These are phyloP conservation scores for Lamellibrachia satsuma DNA, from an alignment of 2,888 invertebrate species.

Conservation along the genomic window DNA sequence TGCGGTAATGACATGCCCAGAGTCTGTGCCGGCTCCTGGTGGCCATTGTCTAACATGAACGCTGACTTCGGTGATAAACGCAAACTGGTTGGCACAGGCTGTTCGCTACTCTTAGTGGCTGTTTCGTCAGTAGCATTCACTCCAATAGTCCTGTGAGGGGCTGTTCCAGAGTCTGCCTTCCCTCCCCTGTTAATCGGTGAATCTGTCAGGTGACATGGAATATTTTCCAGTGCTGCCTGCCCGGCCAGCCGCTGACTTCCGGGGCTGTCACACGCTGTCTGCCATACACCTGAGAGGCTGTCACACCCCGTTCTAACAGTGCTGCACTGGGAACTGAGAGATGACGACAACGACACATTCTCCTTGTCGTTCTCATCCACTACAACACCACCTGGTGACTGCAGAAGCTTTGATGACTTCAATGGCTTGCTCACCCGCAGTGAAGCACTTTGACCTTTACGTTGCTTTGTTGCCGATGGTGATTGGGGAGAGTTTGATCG, in stretches of 20 bases:
- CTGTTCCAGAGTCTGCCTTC: neutral
- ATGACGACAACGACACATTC: neutral
- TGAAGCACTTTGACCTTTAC: neutral
- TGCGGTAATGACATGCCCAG: neutral
- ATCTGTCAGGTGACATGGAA: neutral
- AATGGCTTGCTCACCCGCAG: neutral
- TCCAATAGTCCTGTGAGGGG: neutral
- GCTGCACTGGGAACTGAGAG: neutral
- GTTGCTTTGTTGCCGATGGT: neutral
- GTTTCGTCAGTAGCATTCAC: neutral
- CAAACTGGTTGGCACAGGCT: neutral
- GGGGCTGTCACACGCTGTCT: neutral
- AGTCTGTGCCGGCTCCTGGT: neutral
- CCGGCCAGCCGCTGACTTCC: neutral
- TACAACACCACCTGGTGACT: conserved; percentile 14
- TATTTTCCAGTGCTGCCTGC: neutral
- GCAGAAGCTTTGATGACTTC: neutral
- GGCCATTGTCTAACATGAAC: neutral
- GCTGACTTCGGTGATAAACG: neutral
- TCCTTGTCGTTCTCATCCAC: conserved; percentile 17
- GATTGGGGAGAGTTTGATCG: conserved; percentile 29
- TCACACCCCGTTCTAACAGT: conserved; percentile 5
- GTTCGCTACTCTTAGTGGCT: neutral
- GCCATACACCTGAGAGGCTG: neutral
- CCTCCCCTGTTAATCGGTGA: neutral